Conservation (phyloP, 2,888 invertebrate species). For the Alsophila aescularia region DNA sequence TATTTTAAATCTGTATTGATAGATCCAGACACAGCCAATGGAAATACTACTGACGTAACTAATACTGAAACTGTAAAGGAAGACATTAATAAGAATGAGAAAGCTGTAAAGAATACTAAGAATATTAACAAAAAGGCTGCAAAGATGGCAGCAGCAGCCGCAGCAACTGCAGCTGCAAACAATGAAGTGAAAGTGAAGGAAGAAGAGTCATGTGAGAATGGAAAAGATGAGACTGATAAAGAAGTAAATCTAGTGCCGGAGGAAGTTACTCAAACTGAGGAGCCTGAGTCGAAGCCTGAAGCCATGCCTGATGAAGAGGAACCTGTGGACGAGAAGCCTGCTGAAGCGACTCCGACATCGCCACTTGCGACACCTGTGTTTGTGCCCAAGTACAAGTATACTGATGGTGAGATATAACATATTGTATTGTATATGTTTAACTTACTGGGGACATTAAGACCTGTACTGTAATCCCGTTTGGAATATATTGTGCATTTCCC, state of each 20-base stretch:
- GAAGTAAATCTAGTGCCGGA: constrained; percentile 67
- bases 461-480: no score
- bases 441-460: no score
- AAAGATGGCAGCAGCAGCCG: constrained; percentile 49
- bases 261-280: constrained; percentile 44
- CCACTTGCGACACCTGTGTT: constrained; percentile 46
- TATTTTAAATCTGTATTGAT: constrained; percentile 13
- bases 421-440: no score
- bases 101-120: constrained; percentile 67
- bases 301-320: constrained; percentile 10
- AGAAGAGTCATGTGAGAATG: constrained; percentile 71
- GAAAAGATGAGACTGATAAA: constrained; percentile 81
- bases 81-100: constrained; percentile 77
- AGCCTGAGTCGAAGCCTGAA: constrained; percentile 33
- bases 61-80: constrained; percentile 68
- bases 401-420: constrained; percentile 58
- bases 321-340: constrained; percentile 37
- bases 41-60: constrained; percentile 63
- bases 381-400: constrained; percentile 77
- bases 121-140: constrained; percentile 66
- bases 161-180: constrained; percentile 30
- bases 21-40: constrained; percentile 77
- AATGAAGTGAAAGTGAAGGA: constrained; percentile 59
- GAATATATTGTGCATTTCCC: no score
- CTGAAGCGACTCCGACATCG: constrained; percentile 25